phyloP scores from a whole-genome alignment of 2,888 invertebrate species.

The Acanthacorydalis orientalis region DNA sequence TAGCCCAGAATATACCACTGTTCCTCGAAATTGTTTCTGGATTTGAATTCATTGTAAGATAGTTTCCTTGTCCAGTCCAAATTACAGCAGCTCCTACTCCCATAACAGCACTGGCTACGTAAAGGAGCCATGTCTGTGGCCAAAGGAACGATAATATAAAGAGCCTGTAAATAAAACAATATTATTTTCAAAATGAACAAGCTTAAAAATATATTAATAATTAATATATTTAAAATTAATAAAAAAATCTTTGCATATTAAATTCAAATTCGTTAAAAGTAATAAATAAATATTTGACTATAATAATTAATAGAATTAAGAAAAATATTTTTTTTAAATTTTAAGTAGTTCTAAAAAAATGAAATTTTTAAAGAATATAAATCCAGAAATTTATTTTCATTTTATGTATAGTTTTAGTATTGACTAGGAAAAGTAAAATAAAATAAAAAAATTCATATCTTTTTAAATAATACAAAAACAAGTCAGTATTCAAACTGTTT shows the following conservation, averaged over 20 bases:
- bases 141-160: constrained; percentile 81
- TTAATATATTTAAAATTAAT: not conserved
- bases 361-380: too few relatives aligned
- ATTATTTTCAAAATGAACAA: not conserved
- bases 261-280: not conserved
- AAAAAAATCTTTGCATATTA: not conserved
- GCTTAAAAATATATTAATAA: too few relatives aligned
- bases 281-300: too few relatives aligned
- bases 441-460: too few relatives aligned
- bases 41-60: constrained; percentile 79
- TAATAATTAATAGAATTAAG: too few relatives aligned
- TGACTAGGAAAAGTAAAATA: too few relatives aligned
- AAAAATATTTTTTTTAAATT: too few relatives aligned
- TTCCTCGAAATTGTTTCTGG: constrained; percentile 78
- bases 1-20: constrained; percentile 93
- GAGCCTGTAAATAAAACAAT: constrained; percentile 38
- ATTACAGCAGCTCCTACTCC: constrained; percentile 87
- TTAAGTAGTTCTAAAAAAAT: too few relatives aligned
- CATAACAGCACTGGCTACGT: constrained; percentile 67
- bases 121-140: constrained; percentile 69
- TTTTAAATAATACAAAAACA: too few relatives aligned
- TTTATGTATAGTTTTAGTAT: too few relatives aligned
- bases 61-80: constrained; percentile 93
- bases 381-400: too few relatives aligned
- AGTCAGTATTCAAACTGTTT: too few relatives aligned